These are phyloP conservation scores for Piscicola geometra DNA, from an alignment of 2,888 invertebrate genomes.

Conservation along the genomic window DNA sequence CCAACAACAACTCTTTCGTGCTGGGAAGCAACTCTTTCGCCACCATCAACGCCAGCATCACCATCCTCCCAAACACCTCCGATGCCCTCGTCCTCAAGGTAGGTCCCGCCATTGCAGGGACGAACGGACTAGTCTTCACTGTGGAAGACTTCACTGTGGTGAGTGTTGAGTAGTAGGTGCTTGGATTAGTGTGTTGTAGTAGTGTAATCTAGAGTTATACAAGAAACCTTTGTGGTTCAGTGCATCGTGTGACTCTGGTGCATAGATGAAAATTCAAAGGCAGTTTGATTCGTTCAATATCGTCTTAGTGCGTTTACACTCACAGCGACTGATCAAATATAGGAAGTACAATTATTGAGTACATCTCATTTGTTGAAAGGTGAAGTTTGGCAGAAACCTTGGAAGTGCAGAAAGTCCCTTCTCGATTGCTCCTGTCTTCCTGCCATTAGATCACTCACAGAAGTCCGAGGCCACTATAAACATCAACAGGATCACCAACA, in stretches of 20 bases:
- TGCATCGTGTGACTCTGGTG: no score
- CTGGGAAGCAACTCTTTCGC: not conserved
- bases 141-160: conserved; percentile 17
- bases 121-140: conserved; percentile 11
- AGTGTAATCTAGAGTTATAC: no score
- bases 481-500: conserved; percentile 49
- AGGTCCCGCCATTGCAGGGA: not conserved
- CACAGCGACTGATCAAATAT: not conserved
- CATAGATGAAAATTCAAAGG: no score
- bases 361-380: conserved; percentile 23
- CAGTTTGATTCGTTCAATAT: not conserved
- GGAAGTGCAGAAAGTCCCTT: conserved; percentile 36
- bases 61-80: conserved; percentile 21
- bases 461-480: conserved; percentile 45
- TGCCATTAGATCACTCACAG: conserved; percentile 45
- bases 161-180: no score
- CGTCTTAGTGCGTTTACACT: not conserved
- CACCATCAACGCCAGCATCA: conserved; percentile 18
- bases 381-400: conserved; percentile 39
- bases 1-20: not conserved
- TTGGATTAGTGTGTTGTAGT: no score
- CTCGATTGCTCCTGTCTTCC: conserved; percentile 41
- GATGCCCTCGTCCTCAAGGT: conserved; percentile 2
- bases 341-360: no score
- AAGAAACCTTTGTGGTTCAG: no score